A percentile compares a stretch with the other conserved stretches of the same genome.
Conservation (phyloP, 2,888 invertebrate genomes). For the Polydesmus complanatus region DNA sequence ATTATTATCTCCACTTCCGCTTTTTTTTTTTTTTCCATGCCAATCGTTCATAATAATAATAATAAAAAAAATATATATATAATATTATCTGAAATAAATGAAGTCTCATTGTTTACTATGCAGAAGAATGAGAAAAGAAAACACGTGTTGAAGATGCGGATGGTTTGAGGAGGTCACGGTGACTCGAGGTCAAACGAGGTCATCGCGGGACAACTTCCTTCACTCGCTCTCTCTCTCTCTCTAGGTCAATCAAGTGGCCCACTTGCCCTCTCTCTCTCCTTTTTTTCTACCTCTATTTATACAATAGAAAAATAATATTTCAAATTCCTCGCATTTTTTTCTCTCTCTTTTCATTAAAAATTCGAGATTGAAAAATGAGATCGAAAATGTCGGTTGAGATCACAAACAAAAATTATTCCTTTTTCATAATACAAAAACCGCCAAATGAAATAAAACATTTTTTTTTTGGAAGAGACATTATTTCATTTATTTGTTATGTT, state of each 20-base stretch:
- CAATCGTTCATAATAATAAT: no score
- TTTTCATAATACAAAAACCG: no score
- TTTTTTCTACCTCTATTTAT: not conserved
- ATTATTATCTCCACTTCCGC: no score
- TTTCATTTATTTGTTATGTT: no score
- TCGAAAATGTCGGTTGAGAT: no score
- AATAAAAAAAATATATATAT: not conserved
- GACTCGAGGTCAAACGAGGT: not conserved
- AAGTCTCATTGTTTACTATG: not conserved
- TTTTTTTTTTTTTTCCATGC: no score
- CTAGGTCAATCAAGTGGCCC: not conserved
- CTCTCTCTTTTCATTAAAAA: not conserved
- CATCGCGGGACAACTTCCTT: not conserved
- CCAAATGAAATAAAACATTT: no score
- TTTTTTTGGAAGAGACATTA: no score
- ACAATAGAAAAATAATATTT: no score
- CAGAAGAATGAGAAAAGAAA: not conserved
- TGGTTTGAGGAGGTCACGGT: not conserved
- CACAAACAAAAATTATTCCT: no score
- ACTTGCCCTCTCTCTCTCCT: not conserved
- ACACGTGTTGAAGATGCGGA: not conserved
- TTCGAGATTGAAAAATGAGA: not conserved
- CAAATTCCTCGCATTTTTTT: not conserved
- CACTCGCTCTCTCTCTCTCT: not conserved
- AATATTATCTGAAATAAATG: not conserved